Evolutionary conservation across 2,797 vertebrate species (phyloP).

Genomic region (Decapterus maruadsi): DNA sequence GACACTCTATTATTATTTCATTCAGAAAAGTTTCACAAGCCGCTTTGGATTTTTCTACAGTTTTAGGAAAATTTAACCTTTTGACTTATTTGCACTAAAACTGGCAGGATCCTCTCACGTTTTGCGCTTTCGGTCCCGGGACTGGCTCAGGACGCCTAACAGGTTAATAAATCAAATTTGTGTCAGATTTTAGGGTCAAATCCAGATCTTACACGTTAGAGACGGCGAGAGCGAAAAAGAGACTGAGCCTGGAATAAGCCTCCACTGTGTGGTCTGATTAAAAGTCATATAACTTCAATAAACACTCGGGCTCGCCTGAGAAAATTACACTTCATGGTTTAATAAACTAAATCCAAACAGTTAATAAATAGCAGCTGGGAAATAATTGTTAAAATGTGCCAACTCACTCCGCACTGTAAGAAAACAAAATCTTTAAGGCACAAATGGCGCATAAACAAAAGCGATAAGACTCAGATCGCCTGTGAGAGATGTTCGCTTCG

Average conservation of each 20-base stretch:
- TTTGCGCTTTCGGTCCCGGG: conserved; percentile 16
- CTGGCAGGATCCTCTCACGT: conserved; percentile 1
- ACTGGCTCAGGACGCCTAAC: conserved; percentile 27
- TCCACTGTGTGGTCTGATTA: conserved; percentile 50
- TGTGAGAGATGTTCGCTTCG: conserved; percentile 18
- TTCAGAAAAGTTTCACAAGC: conserved; percentile 59
- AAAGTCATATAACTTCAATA: conserved; percentile 61
- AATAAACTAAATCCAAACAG: conserved; percentile 41
- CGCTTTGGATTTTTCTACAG: conserved; percentile 9
- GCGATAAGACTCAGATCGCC: conserved; percentile 50
- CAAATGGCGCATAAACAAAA: conserved; percentile 71
- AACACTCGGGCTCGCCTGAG: conserved; percentile 45
- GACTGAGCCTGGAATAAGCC: conserved; percentile 9
- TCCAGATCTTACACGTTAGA: not conserved
- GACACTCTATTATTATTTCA: conserved; percentile 19
- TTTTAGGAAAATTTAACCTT: conserved; percentile 18
- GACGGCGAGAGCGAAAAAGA: conserved; percentile 9
- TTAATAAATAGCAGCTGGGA: conserved; percentile 53
- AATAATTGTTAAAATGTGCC: conserved; percentile 54
- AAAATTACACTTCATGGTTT: conserved; percentile 41
- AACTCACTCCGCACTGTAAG: conserved; percentile 24
- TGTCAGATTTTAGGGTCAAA: conserved; percentile 39
- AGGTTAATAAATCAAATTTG: conserved; percentile 40
- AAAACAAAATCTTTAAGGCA: conserved; percentile 48
- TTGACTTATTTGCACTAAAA: conserved; percentile 8